Percentiles rank a stretch among this genome's conserved stretches.
phyloP scores from a whole-genome alignment of 2,113 vertebrate genomes.

The Brachirus orientalis region DNA sequence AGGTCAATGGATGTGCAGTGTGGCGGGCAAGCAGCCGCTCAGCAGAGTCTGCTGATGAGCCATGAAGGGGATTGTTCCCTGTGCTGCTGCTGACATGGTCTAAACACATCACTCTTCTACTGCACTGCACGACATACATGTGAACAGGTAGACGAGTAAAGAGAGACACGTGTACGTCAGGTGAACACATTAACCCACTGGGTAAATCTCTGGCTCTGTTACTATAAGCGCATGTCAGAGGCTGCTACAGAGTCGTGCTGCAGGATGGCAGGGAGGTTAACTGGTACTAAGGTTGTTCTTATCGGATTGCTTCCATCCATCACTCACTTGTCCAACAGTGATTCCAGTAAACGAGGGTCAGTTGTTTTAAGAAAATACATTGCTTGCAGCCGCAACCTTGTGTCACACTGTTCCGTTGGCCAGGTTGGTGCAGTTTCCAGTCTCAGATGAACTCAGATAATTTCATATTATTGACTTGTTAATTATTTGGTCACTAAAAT shows the following conservation, averaged over 20 bases:
- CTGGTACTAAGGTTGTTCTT: constrained; percentile 49
- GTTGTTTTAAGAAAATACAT: neutral
- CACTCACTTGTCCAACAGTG: constrained; percentile 4
- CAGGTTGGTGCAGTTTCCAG: too few species aligned
- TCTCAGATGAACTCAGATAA: too few species aligned
- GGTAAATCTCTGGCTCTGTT: constrained; percentile 6
- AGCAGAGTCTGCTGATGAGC: constrained; percentile 54
- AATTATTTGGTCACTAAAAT: too few species aligned
- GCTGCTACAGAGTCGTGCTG: constrained; percentile 37
- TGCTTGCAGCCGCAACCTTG: neutral
- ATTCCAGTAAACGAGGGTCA: neutral
- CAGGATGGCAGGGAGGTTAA: constrained; percentile 44
- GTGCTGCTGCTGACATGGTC: constrained; percentile 50
- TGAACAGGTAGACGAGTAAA: constrained; percentile 1
- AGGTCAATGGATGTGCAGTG: constrained; percentile 36
- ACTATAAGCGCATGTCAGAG: constrained; percentile 42
- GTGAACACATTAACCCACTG: neutral
- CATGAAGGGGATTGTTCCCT: constrained; percentile 18
- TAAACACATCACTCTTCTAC: constrained; percentile 4
- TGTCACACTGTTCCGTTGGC: neutral
- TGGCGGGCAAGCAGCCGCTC: constrained; percentile 37
- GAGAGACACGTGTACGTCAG: neutral
- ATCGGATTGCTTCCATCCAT: constrained; percentile 43
- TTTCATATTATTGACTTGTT: too few species aligned
- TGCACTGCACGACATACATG: constrained; percentile 6